These are phyloP conservation scores for Gorsachius goisagi DNA, from an alignment of 2,113 vertebrate genomes.

Conservation along the genomic window DNA sequence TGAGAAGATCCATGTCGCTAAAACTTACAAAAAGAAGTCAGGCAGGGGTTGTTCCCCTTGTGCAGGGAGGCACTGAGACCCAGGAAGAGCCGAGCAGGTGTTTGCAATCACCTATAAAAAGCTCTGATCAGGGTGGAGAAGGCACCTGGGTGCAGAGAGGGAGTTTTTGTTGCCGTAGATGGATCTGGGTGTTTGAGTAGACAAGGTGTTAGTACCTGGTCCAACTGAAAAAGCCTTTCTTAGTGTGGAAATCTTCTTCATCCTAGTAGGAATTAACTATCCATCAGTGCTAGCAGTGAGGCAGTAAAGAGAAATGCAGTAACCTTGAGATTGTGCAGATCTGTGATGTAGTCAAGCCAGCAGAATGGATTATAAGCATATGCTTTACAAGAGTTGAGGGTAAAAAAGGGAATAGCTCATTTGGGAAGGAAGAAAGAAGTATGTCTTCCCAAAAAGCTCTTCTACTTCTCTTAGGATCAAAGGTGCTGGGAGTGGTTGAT, in stretches of 20 bases:
- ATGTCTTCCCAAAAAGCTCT: not conserved
- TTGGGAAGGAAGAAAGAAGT: not conserved
- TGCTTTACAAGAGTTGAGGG: not conserved
- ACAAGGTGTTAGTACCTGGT: not conserved
- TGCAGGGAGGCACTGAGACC: not conserved
- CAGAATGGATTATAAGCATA: not conserved
- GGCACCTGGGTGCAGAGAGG: not conserved
- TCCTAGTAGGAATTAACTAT: not conserved
- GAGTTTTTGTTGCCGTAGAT: not conserved
- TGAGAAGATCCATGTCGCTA: not conserved
- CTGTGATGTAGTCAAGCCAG: not conserved
- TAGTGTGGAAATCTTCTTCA: not conserved
- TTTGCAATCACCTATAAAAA: not conserved
- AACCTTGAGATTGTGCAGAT: fast-evolving
- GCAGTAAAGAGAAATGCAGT: not conserved
- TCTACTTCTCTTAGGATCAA: fast-evolving
- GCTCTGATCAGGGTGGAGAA: not conserved
- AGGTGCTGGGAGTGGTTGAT: fast-evolving
- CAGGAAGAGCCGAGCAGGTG: not conserved
- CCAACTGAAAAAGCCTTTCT: not conserved
- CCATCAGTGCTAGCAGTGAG: not conserved
- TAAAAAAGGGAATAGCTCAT: not conserved
- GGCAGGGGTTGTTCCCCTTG: not conserved
- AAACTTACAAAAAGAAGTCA: not conserved
- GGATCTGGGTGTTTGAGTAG: not conserved